Percentiles rank a stretch among this genome's conserved stretches.
Evolutionary conservation across 2,797 vertebrate genomes (phyloP).

Genomic region (Amblyraja radiata): DNA sequence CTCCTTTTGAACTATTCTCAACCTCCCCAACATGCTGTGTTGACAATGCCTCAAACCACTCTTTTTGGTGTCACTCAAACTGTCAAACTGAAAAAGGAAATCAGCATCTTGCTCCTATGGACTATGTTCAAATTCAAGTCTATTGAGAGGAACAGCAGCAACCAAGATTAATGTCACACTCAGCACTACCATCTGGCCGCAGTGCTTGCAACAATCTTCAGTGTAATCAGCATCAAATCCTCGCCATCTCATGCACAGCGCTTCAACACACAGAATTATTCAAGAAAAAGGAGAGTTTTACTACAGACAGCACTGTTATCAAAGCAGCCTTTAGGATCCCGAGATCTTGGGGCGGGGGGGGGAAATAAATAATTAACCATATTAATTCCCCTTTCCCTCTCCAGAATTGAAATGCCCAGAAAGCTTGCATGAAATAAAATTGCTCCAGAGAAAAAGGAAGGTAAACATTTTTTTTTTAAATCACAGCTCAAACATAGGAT

Average conservation of each 20-base stretch:
- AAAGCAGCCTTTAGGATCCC: background rate
- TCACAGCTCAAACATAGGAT: background rate
- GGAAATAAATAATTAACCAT: background rate
- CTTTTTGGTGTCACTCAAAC: background rate
- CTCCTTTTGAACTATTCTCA: background rate
- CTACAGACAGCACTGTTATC: background rate
- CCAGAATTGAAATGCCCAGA: background rate
- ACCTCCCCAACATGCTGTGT: background rate
- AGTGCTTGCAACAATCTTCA: background rate
- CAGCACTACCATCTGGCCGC: constrained; percentile 13
- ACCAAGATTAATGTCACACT: constrained; percentile 10
- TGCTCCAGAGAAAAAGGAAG: background rate
- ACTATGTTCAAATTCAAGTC: background rate
- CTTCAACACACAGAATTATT: background rate
- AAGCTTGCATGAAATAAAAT: background rate
- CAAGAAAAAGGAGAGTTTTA: background rate
- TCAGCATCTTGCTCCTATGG: constrained; percentile 8
- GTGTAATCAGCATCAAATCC: constrained; percentile 21
- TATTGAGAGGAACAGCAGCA: background rate
- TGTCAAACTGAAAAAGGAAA: background rate
- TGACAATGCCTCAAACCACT: background rate
- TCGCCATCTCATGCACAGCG: background rate
- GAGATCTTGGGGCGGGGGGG: background rate
- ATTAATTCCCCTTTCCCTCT: background rate
- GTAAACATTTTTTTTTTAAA: no score